These are phyloP conservation scores for Drosophila littoralis DNA, from an alignment of 1,140 invertebrate species.

Conservation along the genomic window DNA sequence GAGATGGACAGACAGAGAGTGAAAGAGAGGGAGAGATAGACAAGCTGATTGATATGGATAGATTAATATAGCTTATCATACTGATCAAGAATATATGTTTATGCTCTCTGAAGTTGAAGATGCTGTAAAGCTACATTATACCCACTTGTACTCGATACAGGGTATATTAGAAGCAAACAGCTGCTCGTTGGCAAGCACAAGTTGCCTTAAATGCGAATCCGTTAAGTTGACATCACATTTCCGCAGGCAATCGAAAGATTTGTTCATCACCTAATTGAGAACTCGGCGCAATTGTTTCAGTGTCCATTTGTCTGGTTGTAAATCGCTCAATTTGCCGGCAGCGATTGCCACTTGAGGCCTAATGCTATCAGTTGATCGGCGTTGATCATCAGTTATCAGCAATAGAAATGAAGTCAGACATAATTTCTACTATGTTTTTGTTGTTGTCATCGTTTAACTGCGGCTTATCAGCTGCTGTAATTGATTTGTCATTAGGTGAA, in stretches of 20 bases:
- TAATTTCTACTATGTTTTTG: neutral
- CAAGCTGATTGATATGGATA: no score
- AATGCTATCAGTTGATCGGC: conserved; percentile 30
- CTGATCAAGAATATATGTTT: neutral
- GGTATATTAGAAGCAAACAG: conserved; percentile 21
- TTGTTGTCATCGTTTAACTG: conserved; percentile 10
- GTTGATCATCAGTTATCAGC: conserved; percentile 31
- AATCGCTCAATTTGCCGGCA: conserved; percentile 52
- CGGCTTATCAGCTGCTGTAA: conserved; percentile 43
- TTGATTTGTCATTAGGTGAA: conserved; percentile 35
- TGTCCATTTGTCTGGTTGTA: conserved; percentile 31
- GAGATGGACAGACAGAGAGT: no score
- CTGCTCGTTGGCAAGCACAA: neutral
- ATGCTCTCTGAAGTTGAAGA: no score
- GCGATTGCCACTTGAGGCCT: conserved; percentile 67
- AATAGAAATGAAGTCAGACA: conserved; percentile 41
- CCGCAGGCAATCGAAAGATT: conserved; percentile 36
- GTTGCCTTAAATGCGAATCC: conserved; percentile 1
- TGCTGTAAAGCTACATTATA: neutral
- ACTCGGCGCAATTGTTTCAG: conserved; percentile 5
- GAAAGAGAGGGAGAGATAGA: neutral
- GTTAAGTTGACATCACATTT: conserved; percentile 13
- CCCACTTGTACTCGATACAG: neutral
- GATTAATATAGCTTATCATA: neutral
- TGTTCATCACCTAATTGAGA: conserved; percentile 70